Conservation (phyloP, 2,888 invertebrate species). For the Luffia ferchaultella region DNA sequence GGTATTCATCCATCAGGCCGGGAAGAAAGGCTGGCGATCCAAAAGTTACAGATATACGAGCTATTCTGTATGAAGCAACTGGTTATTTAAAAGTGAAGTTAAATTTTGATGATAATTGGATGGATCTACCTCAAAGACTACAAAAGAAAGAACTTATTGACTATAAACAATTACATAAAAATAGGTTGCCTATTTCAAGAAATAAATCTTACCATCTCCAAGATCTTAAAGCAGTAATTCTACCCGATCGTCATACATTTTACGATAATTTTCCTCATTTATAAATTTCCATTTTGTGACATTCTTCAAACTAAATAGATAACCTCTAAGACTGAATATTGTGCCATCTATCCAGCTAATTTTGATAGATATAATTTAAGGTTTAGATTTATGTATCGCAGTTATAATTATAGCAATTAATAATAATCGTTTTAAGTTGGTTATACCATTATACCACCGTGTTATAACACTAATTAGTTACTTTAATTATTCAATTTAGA, state of each 20-base stretch:
- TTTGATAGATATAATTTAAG: background rate
- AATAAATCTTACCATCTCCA: conserved; percentile 11
- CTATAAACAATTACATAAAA: conserved; percentile 9
- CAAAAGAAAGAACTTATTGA: conserved; percentile 5
- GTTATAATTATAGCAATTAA: background rate
- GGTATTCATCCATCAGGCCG: background rate
- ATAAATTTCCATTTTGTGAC: conserved; percentile 1
- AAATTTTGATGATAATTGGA: conserved; percentile 9
- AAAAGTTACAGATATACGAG: background rate
- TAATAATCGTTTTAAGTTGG: background rate
- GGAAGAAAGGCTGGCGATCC: background rate
- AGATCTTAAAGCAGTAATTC: conserved; percentile 9
- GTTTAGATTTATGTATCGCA: background rate
- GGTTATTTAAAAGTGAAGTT: conserved; percentile 2
- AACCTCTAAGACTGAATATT: background rate
- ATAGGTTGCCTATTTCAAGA: conserved; percentile 5
- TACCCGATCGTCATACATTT: conserved; percentile 8
- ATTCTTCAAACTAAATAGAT: background rate
- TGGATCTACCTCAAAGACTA: conserved; percentile 8
- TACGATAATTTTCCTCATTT: conserved; percentile 10
- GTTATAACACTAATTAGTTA: background rate
- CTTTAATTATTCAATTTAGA: background rate
- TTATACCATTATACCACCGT: background rate
- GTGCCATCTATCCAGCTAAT: background rate
- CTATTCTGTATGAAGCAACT: background rate